Conservation (phyloP, 2,113 vertebrate species). For the Chloropsis cyanopogon region DNA sequence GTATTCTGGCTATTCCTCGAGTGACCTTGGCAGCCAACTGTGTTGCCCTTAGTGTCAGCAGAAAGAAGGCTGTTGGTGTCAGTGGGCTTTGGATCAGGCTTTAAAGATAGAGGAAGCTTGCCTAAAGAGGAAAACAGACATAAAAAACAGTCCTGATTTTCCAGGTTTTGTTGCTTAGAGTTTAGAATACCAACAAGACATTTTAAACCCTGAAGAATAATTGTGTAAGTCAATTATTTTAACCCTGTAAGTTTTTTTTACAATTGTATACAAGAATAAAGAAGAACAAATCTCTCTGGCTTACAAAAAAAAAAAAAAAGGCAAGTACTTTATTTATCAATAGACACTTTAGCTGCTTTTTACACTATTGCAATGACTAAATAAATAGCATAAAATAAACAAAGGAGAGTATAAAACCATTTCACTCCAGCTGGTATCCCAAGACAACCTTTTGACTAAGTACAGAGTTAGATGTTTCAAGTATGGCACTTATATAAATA, state of each 20-base stretch:
- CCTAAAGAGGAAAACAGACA: slow-evolving; percentile 19
- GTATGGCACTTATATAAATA: slow-evolving; percentile 79
- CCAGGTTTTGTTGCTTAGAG: not conserved
- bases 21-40: slow-evolving; percentile 9
- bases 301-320: slow-evolving; percentile 72
- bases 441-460: slow-evolving; percentile 64
- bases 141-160: not conserved
- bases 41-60: slow-evolving; percentile 12
- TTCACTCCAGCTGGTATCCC: slow-evolving; percentile 63
- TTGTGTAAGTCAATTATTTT: not conserved
- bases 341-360: slow-evolving; percentile 59
- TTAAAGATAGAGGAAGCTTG: slow-evolving; percentile 9
- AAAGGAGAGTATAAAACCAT: slow-evolving; percentile 66
- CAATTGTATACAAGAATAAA: not conserved
- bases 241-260: not conserved
- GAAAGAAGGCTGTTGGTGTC: slow-evolving; percentile 30
- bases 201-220: slow-evolving; percentile 9
- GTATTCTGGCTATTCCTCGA: not conserved
- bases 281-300: slow-evolving; percentile 32
- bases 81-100: slow-evolving; percentile 57
- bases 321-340: slow-evolving; percentile 73
- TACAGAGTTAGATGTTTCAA: slow-evolving; percentile 68
- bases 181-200: slow-evolving; percentile 30
- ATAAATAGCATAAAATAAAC: slow-evolving; percentile 58
- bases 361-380: slow-evolving; percentile 67